Evolutionary conservation across 2,888 invertebrate species (phyloP), one percentile per base, ranked within the genome.

Genomic region (Pheosia gnoma): DNA sequence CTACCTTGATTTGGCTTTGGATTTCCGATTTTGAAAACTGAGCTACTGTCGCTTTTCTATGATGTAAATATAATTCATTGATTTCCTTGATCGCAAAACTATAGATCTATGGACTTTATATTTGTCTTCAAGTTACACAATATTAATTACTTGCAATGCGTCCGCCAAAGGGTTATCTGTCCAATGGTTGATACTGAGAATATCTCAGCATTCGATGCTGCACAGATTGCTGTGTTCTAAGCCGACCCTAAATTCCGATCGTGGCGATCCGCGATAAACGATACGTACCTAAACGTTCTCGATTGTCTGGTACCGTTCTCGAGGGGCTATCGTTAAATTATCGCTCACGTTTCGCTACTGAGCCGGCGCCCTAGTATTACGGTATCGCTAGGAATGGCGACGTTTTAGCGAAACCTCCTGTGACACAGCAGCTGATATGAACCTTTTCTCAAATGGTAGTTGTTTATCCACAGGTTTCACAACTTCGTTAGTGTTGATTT

Each of bases 331-430:
- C 88, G 89, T 82, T 87, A 87, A 92, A 87, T 91, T 91, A 93
- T 93, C 90, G 89, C 86, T 90, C 92, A 91, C 91, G 93, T 88
- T 91, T 88, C 81, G 91, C 93, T 91, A 92, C 92, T 79, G 90
- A 82, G 75, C 81, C 79, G 80, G 82, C 80, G 84, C 83, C 81
- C 84, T 84, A 74, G 70, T 74, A 84, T 86, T 88, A 85, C 82
- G 82, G 83, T 86, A 83, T 83, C 78, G 71, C 72, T 70, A 75
- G 75, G 77, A 82, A 77, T 81, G 77, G 78, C 79, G 76, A 77
- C 59, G 66, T 70, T 68, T 71, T 65, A 67, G 62, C 52, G 61
- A 70, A 67, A 59, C 65, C 62, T 61, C 66, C 66, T 70, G 62
- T 74, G 71, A 74, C 77, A 80, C 66, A 58, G 70, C 60, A 59